Conservation (phyloP, 1,140 invertebrate species). For the Wiebesia pumilae region DNA sequence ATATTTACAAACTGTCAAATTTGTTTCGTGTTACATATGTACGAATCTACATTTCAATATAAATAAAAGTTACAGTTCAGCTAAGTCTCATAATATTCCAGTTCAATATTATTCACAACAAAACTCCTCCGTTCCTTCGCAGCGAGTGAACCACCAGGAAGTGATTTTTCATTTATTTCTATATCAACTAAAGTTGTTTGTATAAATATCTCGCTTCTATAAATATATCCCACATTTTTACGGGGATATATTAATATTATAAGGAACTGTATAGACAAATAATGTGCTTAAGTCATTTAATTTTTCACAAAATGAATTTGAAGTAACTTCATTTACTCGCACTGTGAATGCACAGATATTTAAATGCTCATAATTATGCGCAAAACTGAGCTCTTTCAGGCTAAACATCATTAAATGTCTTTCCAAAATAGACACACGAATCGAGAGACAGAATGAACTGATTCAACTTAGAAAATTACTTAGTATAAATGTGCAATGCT, state of each 20-base stretch:
- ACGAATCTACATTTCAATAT: too few relatives aligned
- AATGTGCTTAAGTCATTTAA: neutral
- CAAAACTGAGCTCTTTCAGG: neutral
- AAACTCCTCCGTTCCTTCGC: too few relatives aligned
- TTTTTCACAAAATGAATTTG: neutral
- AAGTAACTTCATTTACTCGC: neutral
- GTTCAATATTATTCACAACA: too few relatives aligned
- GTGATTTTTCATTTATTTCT: too few relatives aligned
- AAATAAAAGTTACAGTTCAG: too few relatives aligned
- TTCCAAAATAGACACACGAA: neutral
- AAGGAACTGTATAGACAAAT: neutral
- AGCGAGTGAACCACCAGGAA: too few relatives aligned
- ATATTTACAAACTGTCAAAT: too few relatives aligned
- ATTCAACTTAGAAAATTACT: conserved; percentile 38
- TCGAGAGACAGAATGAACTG: neutral
- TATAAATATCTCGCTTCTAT: too few relatives aligned
- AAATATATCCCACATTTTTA: too few relatives aligned
- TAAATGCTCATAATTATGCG: neutral
- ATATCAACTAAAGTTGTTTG: too few relatives aligned
- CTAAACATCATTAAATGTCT: neutral
- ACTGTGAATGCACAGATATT: neutral
- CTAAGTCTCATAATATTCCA: too few relatives aligned
- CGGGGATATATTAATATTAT: neutral
- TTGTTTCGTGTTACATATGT: too few relatives aligned
- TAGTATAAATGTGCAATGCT: conserved; percentile 22